phyloP scores from a whole-genome alignment of 2,797 vertebrate genomes.

The Erpetoichthys calabaricus region DNA sequence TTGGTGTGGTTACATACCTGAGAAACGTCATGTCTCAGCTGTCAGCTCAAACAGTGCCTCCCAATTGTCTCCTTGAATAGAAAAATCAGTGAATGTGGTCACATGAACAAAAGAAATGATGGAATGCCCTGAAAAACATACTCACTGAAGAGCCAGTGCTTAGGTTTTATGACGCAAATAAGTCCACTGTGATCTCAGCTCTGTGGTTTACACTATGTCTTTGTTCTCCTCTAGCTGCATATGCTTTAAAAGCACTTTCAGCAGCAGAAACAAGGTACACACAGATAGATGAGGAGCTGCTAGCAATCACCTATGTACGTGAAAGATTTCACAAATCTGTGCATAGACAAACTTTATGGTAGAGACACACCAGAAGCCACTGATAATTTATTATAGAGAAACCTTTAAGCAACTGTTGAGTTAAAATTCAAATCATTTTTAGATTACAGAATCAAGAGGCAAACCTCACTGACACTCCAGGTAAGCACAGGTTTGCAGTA shows the following conservation, averaged over 20 bases:
- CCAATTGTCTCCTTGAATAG: constrained; percentile 5
- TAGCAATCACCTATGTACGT: no score
- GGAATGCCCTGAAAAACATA: constrained; percentile 2
- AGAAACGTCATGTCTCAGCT: constrained; percentile 1
- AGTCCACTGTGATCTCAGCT: constrained; percentile 6
- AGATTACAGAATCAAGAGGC: no score
- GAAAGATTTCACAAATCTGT: no score
- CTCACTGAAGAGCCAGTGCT: constrained; percentile 9
- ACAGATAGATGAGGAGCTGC: no score
- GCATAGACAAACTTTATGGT: no score
- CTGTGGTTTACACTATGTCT: no score
- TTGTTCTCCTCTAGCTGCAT: constrained; percentile 8
- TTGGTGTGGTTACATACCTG: not conserved
- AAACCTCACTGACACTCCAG: no score
- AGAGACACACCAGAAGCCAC: no score
- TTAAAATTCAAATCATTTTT: no score
- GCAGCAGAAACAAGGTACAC: not conserved
- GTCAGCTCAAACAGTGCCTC: not conserved
- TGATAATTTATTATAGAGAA: no score
- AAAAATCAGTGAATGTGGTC: constrained; percentile 10
- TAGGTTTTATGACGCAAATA: constrained; percentile 8
- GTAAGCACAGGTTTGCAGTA: no score
- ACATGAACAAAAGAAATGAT: constrained; percentile 4
- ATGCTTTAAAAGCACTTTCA: constrained; percentile 6
- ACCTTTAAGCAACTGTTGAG: no score